Percentiles rank a stretch among this genome's conserved stretches.
phyloP scores from a whole-genome alignment of 2,797 vertebrate species.

The Pseudochirops corinnae region DNA sequence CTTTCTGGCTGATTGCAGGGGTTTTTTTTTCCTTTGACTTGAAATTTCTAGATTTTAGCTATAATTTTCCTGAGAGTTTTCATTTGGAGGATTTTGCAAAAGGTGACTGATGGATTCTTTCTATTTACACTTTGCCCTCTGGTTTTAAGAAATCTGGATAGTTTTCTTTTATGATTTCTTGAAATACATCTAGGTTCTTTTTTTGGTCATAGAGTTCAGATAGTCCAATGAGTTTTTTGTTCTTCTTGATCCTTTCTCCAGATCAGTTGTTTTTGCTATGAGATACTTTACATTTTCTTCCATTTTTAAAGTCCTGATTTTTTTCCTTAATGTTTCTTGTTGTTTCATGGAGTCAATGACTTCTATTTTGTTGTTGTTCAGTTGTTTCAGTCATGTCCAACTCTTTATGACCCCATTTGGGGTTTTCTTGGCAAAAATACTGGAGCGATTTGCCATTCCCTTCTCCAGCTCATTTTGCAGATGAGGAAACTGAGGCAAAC shows the following conservation, averaged over 20 bases:
- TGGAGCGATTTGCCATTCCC: no score
- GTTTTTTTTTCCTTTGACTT: not conserved
- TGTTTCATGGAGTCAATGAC: not conserved
- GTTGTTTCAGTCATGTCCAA: no score
- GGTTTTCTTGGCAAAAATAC: no score
- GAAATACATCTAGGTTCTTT: not conserved
- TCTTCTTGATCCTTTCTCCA: not conserved
- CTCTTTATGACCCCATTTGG: no score
- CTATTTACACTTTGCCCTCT: no score
- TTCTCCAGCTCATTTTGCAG: no score
- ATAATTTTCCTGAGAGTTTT: not conserved
- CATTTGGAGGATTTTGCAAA: not conserved
- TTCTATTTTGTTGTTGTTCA: not conserved
- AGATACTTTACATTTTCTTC: not conserved
- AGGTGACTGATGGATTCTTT: no score
- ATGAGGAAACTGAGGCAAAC: no score
- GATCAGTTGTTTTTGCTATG: not conserved
- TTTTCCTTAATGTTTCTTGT: not conserved
- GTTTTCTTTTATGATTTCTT: not conserved
- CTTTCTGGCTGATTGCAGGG: not conserved
- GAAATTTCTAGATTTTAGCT: not conserved
- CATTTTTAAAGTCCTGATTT: not conserved
- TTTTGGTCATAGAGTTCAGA: not conserved
- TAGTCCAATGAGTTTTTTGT: not conserved
- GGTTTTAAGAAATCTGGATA: no score